Evolutionary conservation across 30 jellyfish, hydroid and myxozoan genomes (phyloP), one percentile per base, ranked within the genome.

Genomic region (Cassiopea andromeda): DNA sequence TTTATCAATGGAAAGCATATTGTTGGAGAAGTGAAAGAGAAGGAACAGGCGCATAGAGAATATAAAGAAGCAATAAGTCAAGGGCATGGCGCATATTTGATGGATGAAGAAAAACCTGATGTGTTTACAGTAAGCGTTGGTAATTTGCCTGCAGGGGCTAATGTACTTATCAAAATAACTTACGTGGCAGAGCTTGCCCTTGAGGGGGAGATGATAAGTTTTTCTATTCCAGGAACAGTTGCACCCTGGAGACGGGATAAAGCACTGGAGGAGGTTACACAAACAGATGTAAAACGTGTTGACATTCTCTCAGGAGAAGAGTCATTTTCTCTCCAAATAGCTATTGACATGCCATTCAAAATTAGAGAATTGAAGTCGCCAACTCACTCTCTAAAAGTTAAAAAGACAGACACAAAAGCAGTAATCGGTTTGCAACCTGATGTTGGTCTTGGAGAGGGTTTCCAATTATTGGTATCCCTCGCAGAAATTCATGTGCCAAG

Each of bases 401-500:
- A 94, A 93, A 89, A 86, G 87, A 94, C 98, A 1, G 97, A 96
- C 43, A 94, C 98, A 38, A 94, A 94, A 64, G 97, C 98, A 14
- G 98, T 94, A 2, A 80, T 94, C 7, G 81, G 66, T 7, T 50
- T 90, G 46, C 57, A 60, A 38, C 77, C 89, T 57, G 88, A 69
- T 50, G 71, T 18, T 38, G 85, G 72, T 27, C 94, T 94, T 15
- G 94, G 94, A 6, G 96, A 85, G 14, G 85, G 98, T 7, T 94
- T 94, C 81, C 98, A 90, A 64, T 86, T 94, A 1, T 70, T 89
- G 68, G 81, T 94, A 13, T 87, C 84, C 61, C 94, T 94, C 27
- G 96, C 98, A 48, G 98, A 94, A 59, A 94, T 94, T 70, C 98
- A 94, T 46, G 97, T 90, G 44, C 98, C 98, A 46, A 83, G 98